Conservation (phyloP, 92 coral and sea anemone genomes). For the Palythoa caribaeorum region DNA sequence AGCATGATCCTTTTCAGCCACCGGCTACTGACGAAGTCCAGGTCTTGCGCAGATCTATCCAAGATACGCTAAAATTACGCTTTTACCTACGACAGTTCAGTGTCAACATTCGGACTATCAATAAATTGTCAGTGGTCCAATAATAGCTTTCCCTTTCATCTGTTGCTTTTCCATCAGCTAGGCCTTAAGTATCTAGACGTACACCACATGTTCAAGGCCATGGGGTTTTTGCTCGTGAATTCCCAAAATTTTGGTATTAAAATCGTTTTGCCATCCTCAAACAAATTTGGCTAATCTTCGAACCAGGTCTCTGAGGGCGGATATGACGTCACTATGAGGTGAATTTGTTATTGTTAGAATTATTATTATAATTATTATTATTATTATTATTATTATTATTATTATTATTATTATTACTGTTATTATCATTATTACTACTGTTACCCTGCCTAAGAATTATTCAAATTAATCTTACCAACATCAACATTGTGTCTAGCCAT, state of each 20-base stretch:
- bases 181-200: slow-evolving; percentile 38
- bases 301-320: too few relatives aligned
- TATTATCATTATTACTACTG: too few relatives aligned
- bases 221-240: slow-evolving; percentile 60
- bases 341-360: too few relatives aligned
- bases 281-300: too few relatives aligned
- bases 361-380: background rate
- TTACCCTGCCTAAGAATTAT: background rate
- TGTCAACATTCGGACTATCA: background rate
- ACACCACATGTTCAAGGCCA: slow-evolving; percentile 2
- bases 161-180: slow-evolving; percentile 51
- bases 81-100: background rate
- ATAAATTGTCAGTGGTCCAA: background rate
- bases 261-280: slow-evolving; percentile 45
- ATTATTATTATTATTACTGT: too few relatives aligned
- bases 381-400: background rate
- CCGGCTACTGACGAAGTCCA: background rate
- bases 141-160: slow-evolving; percentile 42
- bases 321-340: too few relatives aligned
- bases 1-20: too few relatives aligned
- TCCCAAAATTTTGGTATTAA: slow-evolving; percentile 58
- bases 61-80: background rate
- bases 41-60: background rate
- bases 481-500: slow-evolving; percentile 76
- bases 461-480: slow-evolving; percentile 58